Evolutionary conservation across 2,797 vertebrate species (phyloP), one percentile per base, ranked within the genome.

Genomic region (Erithacus rubecula): DNA sequence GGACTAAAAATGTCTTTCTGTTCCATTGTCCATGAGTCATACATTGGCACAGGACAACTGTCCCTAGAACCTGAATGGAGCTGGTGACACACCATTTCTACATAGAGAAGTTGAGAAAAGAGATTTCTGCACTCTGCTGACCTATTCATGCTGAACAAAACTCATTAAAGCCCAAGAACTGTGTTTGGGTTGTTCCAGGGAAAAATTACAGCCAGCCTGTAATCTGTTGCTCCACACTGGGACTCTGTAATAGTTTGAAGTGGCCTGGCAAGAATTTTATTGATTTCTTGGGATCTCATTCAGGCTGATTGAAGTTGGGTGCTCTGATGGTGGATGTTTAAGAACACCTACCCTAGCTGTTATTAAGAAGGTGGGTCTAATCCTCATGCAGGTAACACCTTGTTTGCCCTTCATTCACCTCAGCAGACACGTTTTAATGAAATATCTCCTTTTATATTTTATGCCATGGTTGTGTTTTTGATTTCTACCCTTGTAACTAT

Each of bases 281-380:
- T 94, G 93, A 96, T 96, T 96, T 94, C 65, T 83, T 92, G 75
- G 80, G 87, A 90, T 94, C 94, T 97, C 87, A 79, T 96, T 95
- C 87, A 84, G 36, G 37, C 87, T 96, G 91, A 96, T 92, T 93
- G 93, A 80, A 82, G 72, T 67, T 94, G 65, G 86, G 34, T 65
- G 46, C 83, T 91, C 83, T 46, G 69, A 69, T 79, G 70, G 93
- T 10, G 81, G 65, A 52, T 87, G 52, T 87, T 89, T 95, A 85
- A 82, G 83, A 89, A 59, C 71, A 72, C 53, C 72, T 82, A 43
- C 39, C n/a, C 62, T 67, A 55, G 59, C 74, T 92, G 15, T 93
- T 95, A 95, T 86, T 95, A 80, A 77, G 75, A 84, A 84, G 77
- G 82, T 87, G 92, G 29, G 53, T 90, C 67, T 83, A 87, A 89